These are phyloP conservation scores for Melitaea cinxia DNA, from an alignment of 1,140 invertebrate genomes.

Conservation along the genomic window DNA sequence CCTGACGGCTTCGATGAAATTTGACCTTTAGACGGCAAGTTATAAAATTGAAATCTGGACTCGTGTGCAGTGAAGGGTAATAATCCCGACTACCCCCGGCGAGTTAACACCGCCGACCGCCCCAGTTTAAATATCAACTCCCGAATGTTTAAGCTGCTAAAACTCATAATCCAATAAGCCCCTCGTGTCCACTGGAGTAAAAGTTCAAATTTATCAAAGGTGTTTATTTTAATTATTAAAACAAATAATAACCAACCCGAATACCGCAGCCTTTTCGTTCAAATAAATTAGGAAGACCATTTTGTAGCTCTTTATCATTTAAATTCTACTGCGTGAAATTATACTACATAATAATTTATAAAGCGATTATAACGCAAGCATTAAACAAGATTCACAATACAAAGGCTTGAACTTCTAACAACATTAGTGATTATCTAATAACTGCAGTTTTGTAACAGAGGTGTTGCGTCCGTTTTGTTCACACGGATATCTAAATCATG, in stretches of 20 bases:
- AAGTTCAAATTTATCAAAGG: conserved; percentile 47
- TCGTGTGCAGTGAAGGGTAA: conserved; percentile 30
- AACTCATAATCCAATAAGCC: conserved; percentile 73
- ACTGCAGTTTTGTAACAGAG: not conserved
- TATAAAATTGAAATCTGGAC: conserved; percentile 34
- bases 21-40: conserved; percentile 32
- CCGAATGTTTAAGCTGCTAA: conserved; percentile 66
- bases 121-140: conserved; percentile 58
- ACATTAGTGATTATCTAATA: conserved; percentile 2
- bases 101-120: conserved; percentile 54
- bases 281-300: not conserved
- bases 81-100: conserved; percentile 49
- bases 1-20: conserved; percentile 18
- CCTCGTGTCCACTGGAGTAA: conserved; percentile 50
- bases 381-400: not conserved
- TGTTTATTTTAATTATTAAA: conserved; percentile 23
- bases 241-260: conserved; percentile 30
- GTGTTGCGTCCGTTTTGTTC: not conserved
- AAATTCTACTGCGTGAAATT: not conserved
- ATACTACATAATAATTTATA: conserved; percentile 1
- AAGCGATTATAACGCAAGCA: conserved; percentile 18
- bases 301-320: not conserved
- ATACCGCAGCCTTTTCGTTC: not conserved
- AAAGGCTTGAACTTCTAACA: not conserved
- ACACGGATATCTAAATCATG: not conserved